Conservation (phyloP, 1,140 invertebrate genomes). For the Ctenoplectra terminalis region DNA sequence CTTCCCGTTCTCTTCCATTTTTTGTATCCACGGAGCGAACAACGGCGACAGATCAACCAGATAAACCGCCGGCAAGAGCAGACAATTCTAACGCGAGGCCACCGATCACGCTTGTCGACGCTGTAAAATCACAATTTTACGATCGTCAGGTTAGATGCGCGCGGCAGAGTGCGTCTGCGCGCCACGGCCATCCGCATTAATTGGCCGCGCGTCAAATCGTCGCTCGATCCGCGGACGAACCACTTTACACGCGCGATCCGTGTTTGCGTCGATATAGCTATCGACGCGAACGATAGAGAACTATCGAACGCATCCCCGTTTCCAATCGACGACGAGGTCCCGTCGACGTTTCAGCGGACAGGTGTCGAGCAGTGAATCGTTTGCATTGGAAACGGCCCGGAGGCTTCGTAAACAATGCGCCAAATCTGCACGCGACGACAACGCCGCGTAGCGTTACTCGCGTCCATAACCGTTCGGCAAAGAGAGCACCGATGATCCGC, state of each 20-base stretch:
- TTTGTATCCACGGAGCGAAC: not conserved
- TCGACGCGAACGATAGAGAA: not conserved
- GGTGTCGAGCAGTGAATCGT: not conserved
- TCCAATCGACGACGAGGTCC: not conserved
- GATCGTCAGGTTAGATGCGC: not conserved
- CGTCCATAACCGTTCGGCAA: not conserved
- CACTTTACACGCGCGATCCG: no score
- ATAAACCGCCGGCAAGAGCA: not conserved
- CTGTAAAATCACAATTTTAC: slow-evolving; percentile 20
- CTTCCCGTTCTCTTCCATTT: not conserved
- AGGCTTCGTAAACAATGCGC: slow-evolving; percentile 13
- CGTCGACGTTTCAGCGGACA: not conserved
- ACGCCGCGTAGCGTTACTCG: not conserved
- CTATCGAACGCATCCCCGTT: not conserved
- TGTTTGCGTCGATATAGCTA: not conserved
- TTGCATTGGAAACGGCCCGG: not conserved
- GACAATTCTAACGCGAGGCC: not conserved
- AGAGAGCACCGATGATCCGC: not conserved
- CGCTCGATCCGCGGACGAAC: not conserved
- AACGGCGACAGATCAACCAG: not conserved
- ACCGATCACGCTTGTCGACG: no score
- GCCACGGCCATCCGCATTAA: not conserved
- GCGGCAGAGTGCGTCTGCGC: not conserved
- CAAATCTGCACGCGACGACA: not conserved
- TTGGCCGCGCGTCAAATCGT: not conserved